A percentile compares a stretch with the other conserved stretches of the same genome.
Evolutionary conservation across 2,888 invertebrate genomes (phyloP).

Genomic region (Cheilosia pagana): DNA sequence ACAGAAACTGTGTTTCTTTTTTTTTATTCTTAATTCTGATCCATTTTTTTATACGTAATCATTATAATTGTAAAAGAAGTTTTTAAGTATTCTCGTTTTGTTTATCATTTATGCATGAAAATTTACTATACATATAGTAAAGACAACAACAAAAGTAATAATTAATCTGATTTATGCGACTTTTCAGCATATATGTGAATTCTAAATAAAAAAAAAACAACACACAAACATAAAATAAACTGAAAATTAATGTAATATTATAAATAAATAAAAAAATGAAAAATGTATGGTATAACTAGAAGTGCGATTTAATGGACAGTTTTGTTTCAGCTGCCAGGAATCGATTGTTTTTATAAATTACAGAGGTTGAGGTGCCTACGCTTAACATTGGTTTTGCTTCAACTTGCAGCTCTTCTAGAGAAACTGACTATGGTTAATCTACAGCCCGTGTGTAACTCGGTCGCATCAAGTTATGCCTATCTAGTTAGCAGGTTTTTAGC

Average conservation of each 20-base stretch:
- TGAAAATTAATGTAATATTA: constrained; percentile 60
- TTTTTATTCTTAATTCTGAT: constrained; percentile 22
- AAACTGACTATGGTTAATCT: too few relatives aligned
- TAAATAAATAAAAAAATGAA: constrained; percentile 56
- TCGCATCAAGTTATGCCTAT: too few relatives aligned
- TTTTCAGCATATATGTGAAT: constrained; percentile 63
- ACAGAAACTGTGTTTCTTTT: constrained; percentile 5
- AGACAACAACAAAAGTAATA: constrained; percentile 30
- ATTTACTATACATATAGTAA: constrained; percentile 44
- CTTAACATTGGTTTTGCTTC: neutral
- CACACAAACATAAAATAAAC: constrained; percentile 43
- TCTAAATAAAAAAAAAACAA: constrained; percentile 38
- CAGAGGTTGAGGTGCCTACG: too few relatives aligned
- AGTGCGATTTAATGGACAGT: neutral
- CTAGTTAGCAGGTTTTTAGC: too few relatives aligned
- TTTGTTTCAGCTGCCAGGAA: neutral
- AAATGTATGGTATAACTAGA: constrained; percentile 63
- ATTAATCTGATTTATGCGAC: constrained; percentile 64
- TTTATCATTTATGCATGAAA: constrained; percentile 59
- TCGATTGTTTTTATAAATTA: too few relatives aligned
- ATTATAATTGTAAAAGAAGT: constrained; percentile 12
- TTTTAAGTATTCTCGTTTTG: constrained; percentile 17
- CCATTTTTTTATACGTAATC: constrained; percentile 53
- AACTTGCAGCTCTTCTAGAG: neutral
- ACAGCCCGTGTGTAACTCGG: too few relatives aligned